Base-by-base conservation (phyloP, 2,797 vertebrate genomes). In the Enteromius fasciolatus region DNA sequence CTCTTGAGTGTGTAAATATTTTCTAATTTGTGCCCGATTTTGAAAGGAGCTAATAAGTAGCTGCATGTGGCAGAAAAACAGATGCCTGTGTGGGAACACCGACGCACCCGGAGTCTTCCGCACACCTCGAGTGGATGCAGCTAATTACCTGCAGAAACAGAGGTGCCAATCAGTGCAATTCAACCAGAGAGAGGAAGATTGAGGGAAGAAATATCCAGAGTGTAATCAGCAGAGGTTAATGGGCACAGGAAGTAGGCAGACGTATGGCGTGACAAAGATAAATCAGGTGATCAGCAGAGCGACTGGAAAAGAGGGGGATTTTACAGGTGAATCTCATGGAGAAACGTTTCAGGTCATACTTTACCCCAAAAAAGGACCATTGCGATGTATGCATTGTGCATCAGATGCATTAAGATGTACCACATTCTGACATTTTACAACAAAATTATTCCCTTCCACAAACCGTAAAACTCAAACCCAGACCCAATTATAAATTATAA, bases 141-240 rank as follows among this genome's bases (percentile, higher is more conserved):
- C 88, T 86, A 76, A 84, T 80, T 88, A 79, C 93, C 92, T 67
- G 89, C 91, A 91, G 92, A 78, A 86, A 88, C 84, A 91, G 90
- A 93, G 93, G 93, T 93, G 93, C 91, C 92, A 94, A 90, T 88
- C 88, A 83, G 87, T 41, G 81, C 87, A 86, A 85, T 86, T 88
- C 90, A 92, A 86, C 91, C 88, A 84, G 91, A 88, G 90, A 80
- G 76, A 46, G 41, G 48, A 75, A 77, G 50, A 63, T 50, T 52
- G 76, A 70, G 44, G 52, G 75, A 66, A 66, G 76, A 52, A 23
- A 74, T 44, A 64, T 69, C 63, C 28, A 61, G 68, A 66, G 70
- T 57, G 46, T 50, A 80, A 82, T 52, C 76, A 79, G 46, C 44
- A 57, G 44, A 80, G 83, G 44, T 39, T 54, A 64, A 64, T 83